A percentile compares a stretch with the other conserved stretches of the same genome.
These are phyloP conservation scores for Drosophila insularis DNA, from an alignment of 1,140 invertebrate genomes.

Conservation along the genomic window DNA sequence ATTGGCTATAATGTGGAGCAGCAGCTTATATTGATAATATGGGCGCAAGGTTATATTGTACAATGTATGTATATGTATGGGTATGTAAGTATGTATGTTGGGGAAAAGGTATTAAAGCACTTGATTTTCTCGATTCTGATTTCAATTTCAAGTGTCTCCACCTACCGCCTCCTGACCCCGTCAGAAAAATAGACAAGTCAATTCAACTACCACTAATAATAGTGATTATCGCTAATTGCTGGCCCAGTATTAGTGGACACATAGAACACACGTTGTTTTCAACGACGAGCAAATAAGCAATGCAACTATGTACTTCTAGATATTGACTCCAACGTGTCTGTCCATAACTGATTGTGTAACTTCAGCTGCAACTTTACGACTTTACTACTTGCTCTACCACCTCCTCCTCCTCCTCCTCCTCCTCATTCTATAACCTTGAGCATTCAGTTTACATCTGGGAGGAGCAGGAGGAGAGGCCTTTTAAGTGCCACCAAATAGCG, in stretches of 20 bases:
- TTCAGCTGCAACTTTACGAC: neutral
- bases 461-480: neutral
- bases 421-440: slow-evolving; percentile 1
- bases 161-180: no score
- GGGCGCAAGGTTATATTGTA: slow-evolving; percentile 12
- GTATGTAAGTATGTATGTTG: neutral
- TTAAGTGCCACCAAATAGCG: slow-evolving; percentile 37
- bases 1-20: slow-evolving; percentile 23
- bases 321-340: slow-evolving; percentile 1
- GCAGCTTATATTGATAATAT: neutral
- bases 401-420: neutral
- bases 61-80: neutral
- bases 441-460: slow-evolving; percentile 19
- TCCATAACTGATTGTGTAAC: neutral
- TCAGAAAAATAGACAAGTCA: slow-evolving; percentile 4
- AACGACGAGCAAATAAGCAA: no score
- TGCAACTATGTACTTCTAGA: neutral
- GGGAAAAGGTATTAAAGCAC: neutral
- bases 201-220: slow-evolving; percentile 10
- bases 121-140: no score
- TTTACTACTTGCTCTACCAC: neutral
- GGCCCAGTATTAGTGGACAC: slow-evolving; percentile 7
- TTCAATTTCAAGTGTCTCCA: no score
- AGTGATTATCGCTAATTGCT: slow-evolving; percentile 39
- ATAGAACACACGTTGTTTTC: no score